Conservation (phyloP, 2,113 vertebrate species). For the Hippocampus guttulatus region DNA sequence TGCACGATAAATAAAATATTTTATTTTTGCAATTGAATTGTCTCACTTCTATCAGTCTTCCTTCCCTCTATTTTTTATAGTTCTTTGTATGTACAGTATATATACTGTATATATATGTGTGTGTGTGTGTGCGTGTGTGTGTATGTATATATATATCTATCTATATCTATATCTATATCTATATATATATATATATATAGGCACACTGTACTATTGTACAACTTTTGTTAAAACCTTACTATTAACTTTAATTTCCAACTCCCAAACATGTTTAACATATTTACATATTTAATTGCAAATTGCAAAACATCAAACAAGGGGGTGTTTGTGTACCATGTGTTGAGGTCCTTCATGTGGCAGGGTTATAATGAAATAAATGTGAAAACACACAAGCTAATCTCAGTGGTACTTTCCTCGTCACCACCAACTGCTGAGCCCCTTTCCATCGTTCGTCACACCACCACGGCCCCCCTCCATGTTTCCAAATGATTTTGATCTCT, state of each 20-base stretch:
- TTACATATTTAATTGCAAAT: background rate
- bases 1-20: background rate
- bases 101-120: no score
- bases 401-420: constrained; percentile 49
- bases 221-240: background rate
- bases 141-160: background rate
- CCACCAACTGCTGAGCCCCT: constrained; percentile 56
- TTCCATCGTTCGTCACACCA: constrained; percentile 21
- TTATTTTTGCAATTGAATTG: constrained; percentile 4
- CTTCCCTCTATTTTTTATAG: background rate
- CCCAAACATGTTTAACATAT: background rate
- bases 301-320: background rate
- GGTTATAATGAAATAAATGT: constrained; percentile 55
- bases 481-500: constrained; percentile 19
- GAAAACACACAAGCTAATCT: constrained; percentile 63
- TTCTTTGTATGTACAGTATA: no score
- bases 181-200: background rate
- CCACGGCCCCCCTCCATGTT: constrained; percentile 43
- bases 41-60: background rate
- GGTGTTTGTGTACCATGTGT: constrained; percentile 49
- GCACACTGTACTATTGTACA: background rate
- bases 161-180: no score
- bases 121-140: no score
- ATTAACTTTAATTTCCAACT: background rate
- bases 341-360: constrained; percentile 46